These are phyloP conservation scores for Bujurquina vittata DNA, from an alignment of 2,113 vertebrate species.

Conservation along the genomic window DNA sequence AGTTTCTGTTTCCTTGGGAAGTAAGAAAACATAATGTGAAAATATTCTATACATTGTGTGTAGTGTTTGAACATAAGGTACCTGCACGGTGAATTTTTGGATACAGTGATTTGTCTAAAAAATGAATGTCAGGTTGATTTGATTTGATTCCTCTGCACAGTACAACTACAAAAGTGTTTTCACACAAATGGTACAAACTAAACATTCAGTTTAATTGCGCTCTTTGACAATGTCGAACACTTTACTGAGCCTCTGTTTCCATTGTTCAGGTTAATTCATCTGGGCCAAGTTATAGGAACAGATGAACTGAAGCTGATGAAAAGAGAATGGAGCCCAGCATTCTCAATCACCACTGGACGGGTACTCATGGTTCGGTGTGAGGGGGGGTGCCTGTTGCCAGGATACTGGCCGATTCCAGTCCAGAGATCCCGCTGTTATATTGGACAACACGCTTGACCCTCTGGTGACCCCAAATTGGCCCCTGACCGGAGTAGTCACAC, in stretches of 20 bases:
- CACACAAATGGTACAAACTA: conserved; percentile 34
- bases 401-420: conserved; percentile 71
- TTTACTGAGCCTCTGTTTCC: conserved; percentile 63
- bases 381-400: conserved; percentile 74
- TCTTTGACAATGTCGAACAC: conserved; percentile 53
- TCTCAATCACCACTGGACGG: conserved; percentile 64
- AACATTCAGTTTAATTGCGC: conserved; percentile 67
- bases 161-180: conserved; percentile 41
- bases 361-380: conserved; percentile 66
- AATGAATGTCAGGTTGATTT: not conserved
- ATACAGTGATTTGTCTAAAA: not conserved
- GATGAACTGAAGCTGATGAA: conserved; percentile 76
- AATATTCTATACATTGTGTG: not conserved
- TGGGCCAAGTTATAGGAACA: conserved; percentile 66
- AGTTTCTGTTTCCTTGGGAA: not conserved
- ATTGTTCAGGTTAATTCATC: conserved; percentile 77
- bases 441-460: conserved; percentile 76
- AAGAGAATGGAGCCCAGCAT: conserved; percentile 73
- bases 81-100: not conserved
- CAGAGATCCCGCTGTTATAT: conserved; percentile 79
- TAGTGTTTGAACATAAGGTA: not conserved
- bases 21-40: not conserved
- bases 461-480: conserved; percentile 75
- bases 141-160: not conserved
- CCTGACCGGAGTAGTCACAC: conserved; percentile 71